These are phyloP conservation scores for Thera obeliscata DNA, from an alignment of 2,888 invertebrate genomes.

Conservation along the genomic window DNA sequence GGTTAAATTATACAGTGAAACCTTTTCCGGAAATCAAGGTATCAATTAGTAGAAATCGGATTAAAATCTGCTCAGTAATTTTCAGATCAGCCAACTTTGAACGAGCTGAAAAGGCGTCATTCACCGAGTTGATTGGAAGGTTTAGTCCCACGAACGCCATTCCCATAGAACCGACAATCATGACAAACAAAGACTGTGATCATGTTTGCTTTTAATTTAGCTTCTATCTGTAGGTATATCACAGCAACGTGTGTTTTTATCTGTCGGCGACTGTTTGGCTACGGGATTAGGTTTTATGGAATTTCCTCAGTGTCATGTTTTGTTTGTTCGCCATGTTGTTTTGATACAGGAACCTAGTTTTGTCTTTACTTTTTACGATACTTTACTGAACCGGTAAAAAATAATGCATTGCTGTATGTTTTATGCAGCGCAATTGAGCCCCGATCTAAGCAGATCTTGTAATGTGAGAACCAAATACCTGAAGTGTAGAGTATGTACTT, in stretches of 20 bases:
- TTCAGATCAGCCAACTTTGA: too few relatives aligned
- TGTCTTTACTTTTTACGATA: constrained; percentile 20
- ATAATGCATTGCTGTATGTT: too few relatives aligned
- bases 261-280: constrained; percentile 18
- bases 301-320: neutral
- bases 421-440: too few relatives aligned
- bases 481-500: too few relatives aligned
- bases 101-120: constrained; percentile 24
- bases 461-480: too few relatives aligned
- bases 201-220: constrained; percentile 65
- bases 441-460: too few relatives aligned
- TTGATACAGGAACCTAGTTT: constrained; percentile 13
- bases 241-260: constrained; percentile 16
- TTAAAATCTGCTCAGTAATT: too few relatives aligned
- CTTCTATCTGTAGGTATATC: constrained; percentile 47
- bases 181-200: constrained; percentile 52
- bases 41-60: too few relatives aligned
- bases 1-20: too few relatives aligned
- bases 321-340: neutral
- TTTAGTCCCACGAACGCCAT: too few relatives aligned
- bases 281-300: constrained; percentile 26
- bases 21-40: too few relatives aligned
- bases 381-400: too few relatives aligned
- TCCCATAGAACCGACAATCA: constrained; percentile 53
- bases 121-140: constrained; percentile 50